Evolutionary conservation across 2,113 vertebrate species (phyloP), one percentile per base, ranked within the genome.

Genomic region (Nipponia nippon): DNA sequence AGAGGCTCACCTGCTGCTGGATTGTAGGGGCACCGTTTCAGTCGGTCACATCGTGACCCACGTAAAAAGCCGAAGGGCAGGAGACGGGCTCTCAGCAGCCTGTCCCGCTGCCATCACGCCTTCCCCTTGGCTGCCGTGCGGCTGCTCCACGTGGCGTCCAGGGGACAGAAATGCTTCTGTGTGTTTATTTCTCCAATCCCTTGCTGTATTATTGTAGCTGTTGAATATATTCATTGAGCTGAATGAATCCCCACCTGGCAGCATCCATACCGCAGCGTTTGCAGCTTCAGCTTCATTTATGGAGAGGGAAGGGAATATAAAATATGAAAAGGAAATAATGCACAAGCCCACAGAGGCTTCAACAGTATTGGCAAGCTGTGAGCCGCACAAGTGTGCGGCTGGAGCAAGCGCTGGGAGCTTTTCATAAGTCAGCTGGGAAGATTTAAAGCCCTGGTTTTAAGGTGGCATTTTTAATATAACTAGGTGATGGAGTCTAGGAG

Each of bases 211-310:
- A 46, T 21, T 81, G 89, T 36, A 49, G 89, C 89, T 87, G 53
- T 63, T 94, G 91, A 95, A 95, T 97, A 71, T 83, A 95, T 92
- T 94, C 92, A 93, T 53, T 32, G 92, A 86, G 71, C 76, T 75
- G 93, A 92, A 95, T 56, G 83, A 73, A 92, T 96, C 95, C 92
- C 95, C 89, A 95, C 81, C 91, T 83, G 94, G 95, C 96, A 94
- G 67, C 73, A 82, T 88, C 90, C 49, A 32, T 76, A 63, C 46
- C n/a, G 8, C 81, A 76, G 87, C 81, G 22, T 90, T 86, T 81
- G 65, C 92, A 93, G 91, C 87, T 89, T 96, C 79, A 67, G 78
- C 93, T 84, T 94, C 62, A 49, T 88, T 94, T 95, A 53, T 90
- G 92, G 84, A 85, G 90, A 96, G 62, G 75, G 71, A 90, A 95